phyloP scores from a whole-genome alignment of 2,113 vertebrate genomes.

The Columba janthina region DNA sequence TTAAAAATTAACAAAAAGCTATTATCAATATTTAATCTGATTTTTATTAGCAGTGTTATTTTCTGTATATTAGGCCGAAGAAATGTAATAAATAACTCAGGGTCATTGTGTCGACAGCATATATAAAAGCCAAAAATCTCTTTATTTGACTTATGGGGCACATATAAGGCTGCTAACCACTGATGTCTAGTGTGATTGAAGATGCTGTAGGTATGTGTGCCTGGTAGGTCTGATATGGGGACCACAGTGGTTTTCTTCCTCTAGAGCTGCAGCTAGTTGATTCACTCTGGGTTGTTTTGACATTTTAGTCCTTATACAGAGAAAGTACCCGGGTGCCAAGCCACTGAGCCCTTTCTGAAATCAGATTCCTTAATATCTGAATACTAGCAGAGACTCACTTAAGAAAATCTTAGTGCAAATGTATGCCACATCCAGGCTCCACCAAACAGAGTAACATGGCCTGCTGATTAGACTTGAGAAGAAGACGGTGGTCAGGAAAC shows the following conservation, averaged over 20 bases:
- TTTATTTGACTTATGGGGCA: background rate
- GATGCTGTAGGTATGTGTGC: background rate
- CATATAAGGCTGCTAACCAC: background rate
- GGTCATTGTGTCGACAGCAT: background rate
- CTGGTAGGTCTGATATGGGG: background rate
- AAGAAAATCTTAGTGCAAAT: constrained; percentile 2
- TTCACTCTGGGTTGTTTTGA: background rate
- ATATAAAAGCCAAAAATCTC: background rate
- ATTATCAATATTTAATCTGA: background rate
- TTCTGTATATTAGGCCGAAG: background rate
- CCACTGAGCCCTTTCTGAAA: background rate
- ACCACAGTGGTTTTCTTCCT: background rate
- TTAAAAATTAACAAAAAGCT: background rate
- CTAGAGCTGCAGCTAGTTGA: background rate
- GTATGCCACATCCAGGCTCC: background rate
- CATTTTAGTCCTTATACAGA: background rate
- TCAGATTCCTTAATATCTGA: background rate
- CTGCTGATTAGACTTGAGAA: constrained; percentile 36
- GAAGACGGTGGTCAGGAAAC: background rate
- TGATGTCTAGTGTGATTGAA: background rate
- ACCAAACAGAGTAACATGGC: background rate
- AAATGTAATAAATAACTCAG: background rate
- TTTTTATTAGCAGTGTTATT: background rate
- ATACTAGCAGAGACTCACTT: background rate
- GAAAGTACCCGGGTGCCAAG: background rate